These are phyloP conservation scores for Jaculus jaculus DNA, from an alignment of 2,113 vertebrate species.

Conservation along the genomic window DNA sequence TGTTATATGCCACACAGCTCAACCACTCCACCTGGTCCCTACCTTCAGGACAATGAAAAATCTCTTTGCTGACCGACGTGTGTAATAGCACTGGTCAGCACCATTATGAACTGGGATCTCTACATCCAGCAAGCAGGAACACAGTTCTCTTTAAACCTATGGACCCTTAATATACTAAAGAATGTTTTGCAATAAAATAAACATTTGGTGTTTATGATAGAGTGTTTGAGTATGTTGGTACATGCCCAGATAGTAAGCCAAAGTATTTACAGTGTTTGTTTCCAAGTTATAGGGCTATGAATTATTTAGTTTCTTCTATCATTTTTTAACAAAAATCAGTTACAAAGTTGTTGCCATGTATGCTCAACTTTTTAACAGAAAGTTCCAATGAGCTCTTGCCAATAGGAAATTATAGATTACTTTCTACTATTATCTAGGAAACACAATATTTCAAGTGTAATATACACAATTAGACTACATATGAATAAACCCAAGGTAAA, in stretches of 20 bases:
- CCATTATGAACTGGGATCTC: not conserved
- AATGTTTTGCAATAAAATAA: not conserved
- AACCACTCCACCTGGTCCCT: not conserved
- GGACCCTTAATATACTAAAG: not conserved
- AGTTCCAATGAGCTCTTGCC: not conserved
- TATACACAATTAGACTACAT: not conserved
- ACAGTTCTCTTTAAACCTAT: not conserved
- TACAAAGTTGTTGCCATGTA: not conserved
- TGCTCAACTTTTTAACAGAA: not conserved
- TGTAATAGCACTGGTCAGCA: not conserved
- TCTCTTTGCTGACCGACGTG: not conserved
- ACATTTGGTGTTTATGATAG: not conserved
- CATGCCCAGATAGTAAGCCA: not conserved
- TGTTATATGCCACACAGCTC: not conserved
- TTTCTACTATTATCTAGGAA: not conserved
- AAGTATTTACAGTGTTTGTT: not conserved
- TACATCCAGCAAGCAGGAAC: not conserved
- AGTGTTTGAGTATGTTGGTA: not conserved
- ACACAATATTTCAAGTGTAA: not conserved
- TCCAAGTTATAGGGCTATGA: not conserved
- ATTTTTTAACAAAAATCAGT: constrained; percentile 18
- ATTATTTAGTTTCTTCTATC: not conserved
- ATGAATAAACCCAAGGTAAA: constrained; percentile 1
- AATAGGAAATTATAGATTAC: not conserved
- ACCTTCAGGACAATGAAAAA: too few species aligned